Evolutionary conservation across 1,140 invertebrate genomes (phyloP).

Genomic region (Venturia canescens): DNA sequence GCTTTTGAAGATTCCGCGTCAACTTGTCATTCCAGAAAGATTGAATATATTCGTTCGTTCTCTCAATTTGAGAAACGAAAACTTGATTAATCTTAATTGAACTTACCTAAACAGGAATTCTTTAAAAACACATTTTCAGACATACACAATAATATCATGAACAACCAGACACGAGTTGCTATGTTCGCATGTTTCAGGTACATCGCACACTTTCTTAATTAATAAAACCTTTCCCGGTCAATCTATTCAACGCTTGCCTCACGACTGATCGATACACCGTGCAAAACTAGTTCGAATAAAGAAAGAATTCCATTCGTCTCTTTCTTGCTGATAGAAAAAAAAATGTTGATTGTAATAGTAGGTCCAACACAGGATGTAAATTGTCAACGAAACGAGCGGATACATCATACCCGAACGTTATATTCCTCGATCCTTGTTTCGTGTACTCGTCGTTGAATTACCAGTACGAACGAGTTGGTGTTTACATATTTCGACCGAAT

Average conservation of each 20-base stretch:
- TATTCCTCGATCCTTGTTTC: too few relatives aligned
- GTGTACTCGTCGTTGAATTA: background rate
- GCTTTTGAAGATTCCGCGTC: constrained; percentile 35
- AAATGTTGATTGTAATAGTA: constrained; percentile 42
- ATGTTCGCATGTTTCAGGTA: background rate
- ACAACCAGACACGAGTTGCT: background rate
- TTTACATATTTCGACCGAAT: background rate
- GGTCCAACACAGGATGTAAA: constrained; percentile 47
- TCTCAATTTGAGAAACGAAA: background rate
- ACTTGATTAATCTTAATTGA: background rate
- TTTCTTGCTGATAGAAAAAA: background rate
- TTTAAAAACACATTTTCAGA: constrained; percentile 7
- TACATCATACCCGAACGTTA: background rate
- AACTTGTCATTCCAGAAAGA: constrained; percentile 21
- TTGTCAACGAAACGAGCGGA: constrained; percentile 32
- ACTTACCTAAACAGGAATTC: constrained; percentile 37
- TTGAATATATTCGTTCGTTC: background rate
- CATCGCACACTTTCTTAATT: background rate
- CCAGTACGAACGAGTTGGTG: background rate
- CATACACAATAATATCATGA: constrained; percentile 23
- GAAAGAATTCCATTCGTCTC: constrained; percentile 14
- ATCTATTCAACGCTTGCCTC: background rate
- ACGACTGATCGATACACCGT: background rate
- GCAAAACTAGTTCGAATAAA: constrained; percentile 12
- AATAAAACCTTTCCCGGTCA: background rate